These are phyloP conservation scores for Petrocephalus schoutedeni DNA, from an alignment of 2,797 vertebrate species.

Conservation along the genomic window DNA sequence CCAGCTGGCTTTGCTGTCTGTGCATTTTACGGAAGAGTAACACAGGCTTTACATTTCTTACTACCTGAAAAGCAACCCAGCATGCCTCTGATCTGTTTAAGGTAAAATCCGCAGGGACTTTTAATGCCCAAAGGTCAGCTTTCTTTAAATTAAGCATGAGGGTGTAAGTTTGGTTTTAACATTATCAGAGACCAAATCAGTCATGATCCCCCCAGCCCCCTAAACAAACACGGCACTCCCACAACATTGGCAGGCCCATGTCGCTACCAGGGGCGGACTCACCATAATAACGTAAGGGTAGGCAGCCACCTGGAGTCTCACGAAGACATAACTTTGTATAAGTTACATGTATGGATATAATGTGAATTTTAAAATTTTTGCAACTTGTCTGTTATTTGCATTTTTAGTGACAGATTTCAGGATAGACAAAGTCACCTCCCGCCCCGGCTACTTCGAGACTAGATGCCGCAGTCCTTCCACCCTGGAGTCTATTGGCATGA, in stretches of 20 bases:
- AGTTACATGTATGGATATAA: background rate
- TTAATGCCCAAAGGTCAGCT: background rate
- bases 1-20: background rate
- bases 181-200: background rate
- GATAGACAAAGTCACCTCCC: no score
- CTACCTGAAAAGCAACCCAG: background rate
- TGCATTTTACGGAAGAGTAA: background rate
- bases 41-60: background rate
- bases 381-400: no score
- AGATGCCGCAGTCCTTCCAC: no score
- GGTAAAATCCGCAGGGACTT: background rate
- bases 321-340: background rate
- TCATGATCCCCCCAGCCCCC: background rate
- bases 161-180: background rate
- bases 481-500: no score
- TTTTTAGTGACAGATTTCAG: no score
- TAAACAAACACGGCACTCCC: background rate
- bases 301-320: background rate
- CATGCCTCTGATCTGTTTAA: background rate
- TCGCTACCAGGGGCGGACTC: background rate
- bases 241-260: background rate
- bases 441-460: no score
- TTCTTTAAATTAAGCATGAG: background rate
- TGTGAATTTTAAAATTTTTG: no score
- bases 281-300: background rate